These are phyloP conservation scores for Saimiri boliviensis DNA, from an alignment of 2,113 vertebrate genomes.

Conservation along the genomic window DNA sequence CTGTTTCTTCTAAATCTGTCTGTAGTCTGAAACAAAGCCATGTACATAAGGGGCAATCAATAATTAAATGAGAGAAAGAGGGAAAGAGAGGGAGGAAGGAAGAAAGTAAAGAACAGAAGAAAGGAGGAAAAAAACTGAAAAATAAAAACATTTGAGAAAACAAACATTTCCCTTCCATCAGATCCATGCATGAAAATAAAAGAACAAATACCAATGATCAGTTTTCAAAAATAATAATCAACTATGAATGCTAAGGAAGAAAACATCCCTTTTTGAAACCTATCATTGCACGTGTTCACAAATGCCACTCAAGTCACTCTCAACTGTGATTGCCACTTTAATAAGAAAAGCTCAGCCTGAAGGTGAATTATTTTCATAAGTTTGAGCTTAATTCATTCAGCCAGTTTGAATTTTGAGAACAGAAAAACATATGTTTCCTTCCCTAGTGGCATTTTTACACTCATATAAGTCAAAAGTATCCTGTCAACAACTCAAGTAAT, in stretches of 20 bases:
- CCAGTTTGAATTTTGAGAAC: slow-evolving; percentile 61
- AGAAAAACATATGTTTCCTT: slow-evolving; percentile 52
- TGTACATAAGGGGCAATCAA: neutral
- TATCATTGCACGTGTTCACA: neutral
- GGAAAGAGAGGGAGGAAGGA: neutral
- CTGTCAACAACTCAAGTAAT: neutral
- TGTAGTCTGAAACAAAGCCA: neutral
- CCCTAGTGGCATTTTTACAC: slow-evolving; percentile 42
- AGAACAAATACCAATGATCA: neutral
- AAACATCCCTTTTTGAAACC: neutral
- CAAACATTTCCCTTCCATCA: neutral
- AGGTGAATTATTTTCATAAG: slow-evolving; percentile 52
- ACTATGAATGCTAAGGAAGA: neutral
- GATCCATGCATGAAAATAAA: neutral
- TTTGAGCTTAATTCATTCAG: slow-evolving; percentile 61
- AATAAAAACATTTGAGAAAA: neutral
- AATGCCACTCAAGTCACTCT: neutral
- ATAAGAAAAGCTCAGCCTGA: neutral
- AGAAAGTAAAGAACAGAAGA: neutral
- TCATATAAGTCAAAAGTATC: slow-evolving; percentile 42
- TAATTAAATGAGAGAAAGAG: neutral
- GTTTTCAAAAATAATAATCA: neutral
- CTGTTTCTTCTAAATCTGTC: neutral
- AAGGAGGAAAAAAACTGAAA: neutral
- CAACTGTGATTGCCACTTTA: neutral